Evolutionary conservation across 2,888 invertebrate genomes (phyloP).

Genomic region (Ichneumoninae sp.): DNA sequence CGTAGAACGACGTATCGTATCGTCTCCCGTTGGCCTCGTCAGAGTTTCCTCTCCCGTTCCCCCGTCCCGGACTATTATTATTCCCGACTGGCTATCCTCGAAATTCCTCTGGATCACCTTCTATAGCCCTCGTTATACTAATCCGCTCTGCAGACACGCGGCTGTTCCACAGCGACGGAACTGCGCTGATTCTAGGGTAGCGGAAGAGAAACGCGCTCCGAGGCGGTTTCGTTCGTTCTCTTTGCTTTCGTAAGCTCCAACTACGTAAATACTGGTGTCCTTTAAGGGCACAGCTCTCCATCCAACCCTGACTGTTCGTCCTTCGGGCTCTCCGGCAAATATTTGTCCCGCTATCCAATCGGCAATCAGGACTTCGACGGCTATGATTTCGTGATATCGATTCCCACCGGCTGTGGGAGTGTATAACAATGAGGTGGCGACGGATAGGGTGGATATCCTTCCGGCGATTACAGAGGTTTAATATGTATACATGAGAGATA

Average conservation of each 20-base stretch:
- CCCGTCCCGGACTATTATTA: not conserved
- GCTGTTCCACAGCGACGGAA: slow-evolving; percentile 7
- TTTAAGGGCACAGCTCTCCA: not conserved
- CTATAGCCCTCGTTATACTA: slow-evolving; percentile 3
- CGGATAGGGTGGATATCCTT: not conserved
- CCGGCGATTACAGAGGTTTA: not conserved
- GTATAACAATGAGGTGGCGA: not conserved
- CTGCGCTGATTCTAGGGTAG: not conserved
- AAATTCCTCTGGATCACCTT: not conserved
- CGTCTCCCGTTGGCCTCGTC: slow-evolving; percentile 7
- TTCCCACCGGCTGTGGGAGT: slow-evolving; percentile 9
- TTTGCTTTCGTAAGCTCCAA: not conserved
- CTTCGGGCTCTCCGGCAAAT: slow-evolving; percentile 62
- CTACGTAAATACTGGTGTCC: not conserved
- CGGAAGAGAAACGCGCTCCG: not conserved
- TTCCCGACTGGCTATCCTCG: slow-evolving; percentile 9
- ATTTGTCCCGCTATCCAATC: slow-evolving; percentile 66
- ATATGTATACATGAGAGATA: not conserved
- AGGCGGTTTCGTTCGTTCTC: not conserved
- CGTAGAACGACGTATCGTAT: not conserved
- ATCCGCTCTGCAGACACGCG: not conserved
- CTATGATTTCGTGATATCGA: slow-evolving; percentile 55
- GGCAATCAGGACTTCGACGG: slow-evolving; percentile 55
- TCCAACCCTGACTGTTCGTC: slow-evolving; percentile 37
- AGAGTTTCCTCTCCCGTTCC: not conserved